Evolutionary conservation across 2,888 invertebrate genomes (phyloP), one percentile per base, ranked within the genome.

Genomic region (Aphidius colemani): DNA sequence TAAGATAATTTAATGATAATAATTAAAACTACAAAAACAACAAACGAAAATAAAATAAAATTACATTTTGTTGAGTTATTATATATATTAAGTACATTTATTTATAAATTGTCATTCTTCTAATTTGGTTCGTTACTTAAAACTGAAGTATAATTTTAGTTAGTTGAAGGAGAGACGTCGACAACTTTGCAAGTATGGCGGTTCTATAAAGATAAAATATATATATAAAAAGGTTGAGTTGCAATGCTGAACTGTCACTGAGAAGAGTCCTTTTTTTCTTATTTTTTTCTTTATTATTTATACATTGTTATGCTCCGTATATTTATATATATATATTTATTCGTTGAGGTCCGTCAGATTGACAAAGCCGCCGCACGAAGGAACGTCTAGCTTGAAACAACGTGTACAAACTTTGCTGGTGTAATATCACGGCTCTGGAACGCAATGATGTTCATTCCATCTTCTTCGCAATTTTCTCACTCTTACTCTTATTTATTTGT

Each of bases 341-440:
- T 40, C 41, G 13, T 13, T 44, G 46, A 51, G 57, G 55, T 53
- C 40, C 58, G 50, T 61, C 51, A 65, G 65, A 39, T 53, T 65
- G 65, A 65, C 65, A 65, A 65, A 65, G 61, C 65, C 59, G 61
- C 65, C 55, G 57, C 58, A 58, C 56, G 58, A 49, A 49, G 65
- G 61, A 65, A 61, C 61, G 65, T 61, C 7, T 43, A 61, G 48
- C 61, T 30, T 49, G 30, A 63, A 50, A 58, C 51, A 63, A 53
- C 60, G 45, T 60, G 60, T 60, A 60, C 51, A 49, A 59, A 64
- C 43, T 55, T 64, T 10, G 44, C 59, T 51, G 53, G 53, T 57
- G 65, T 65, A 65, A 65, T 65, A 65, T 65, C 65, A 65, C 61
- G 53, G 58, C 56, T 58, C 18, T 57, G 57, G 53, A 65, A 61